Evolutionary conservation across 2,113 vertebrate genomes (phyloP).

Genomic region (Megalops atlanticus): DNA sequence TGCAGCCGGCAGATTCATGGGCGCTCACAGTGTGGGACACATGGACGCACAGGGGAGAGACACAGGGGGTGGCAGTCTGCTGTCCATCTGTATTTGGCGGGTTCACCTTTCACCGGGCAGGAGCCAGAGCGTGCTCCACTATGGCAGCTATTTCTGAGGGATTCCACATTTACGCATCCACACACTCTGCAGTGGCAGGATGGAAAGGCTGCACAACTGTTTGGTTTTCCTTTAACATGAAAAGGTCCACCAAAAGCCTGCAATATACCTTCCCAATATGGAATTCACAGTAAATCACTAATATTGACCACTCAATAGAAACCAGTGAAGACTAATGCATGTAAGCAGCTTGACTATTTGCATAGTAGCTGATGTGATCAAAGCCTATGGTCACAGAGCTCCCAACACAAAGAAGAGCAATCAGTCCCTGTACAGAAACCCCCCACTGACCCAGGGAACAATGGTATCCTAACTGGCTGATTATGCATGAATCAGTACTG

Average conservation of each 20-base stretch:
- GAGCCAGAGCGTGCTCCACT: background rate
- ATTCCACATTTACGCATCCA: background rate
- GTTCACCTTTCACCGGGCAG: background rate
- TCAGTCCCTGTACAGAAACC: background rate
- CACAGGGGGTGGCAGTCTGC: background rate
- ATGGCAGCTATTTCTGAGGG: background rate
- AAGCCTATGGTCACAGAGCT: background rate
- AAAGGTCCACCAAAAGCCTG: background rate
- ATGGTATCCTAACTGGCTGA: background rate
- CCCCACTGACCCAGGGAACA: background rate
- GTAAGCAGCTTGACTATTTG: background rate
- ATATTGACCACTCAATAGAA: background rate
- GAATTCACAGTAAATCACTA: background rate
- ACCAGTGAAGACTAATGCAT: background rate
- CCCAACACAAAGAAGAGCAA: background rate
- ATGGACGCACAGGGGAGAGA: background rate
- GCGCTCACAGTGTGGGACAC: background rate
- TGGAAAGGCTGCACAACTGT: background rate
- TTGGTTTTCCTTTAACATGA: background rate
- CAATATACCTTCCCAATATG: background rate
- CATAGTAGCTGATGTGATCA: background rate
- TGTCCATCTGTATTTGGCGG: background rate
- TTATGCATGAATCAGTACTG: background rate
- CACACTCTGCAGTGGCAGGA: background rate
- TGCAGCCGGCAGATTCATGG: background rate